Evolutionary conservation across 2,888 invertebrate species (phyloP).

Genomic region (Tenthredo notha): DNA sequence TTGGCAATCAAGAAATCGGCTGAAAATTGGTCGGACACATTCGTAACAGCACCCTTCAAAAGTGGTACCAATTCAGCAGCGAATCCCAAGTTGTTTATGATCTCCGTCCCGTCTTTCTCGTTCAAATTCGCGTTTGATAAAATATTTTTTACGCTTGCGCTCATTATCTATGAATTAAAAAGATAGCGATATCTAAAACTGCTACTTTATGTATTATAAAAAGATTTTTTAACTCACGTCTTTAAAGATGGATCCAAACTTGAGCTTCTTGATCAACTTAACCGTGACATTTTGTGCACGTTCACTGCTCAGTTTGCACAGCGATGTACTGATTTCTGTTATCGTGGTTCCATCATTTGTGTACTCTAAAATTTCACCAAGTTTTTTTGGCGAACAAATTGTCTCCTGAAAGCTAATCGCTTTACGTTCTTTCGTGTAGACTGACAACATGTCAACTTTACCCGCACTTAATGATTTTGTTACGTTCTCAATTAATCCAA

Average conservation of each 20-base stretch:
- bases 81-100: conserved; percentile 77
- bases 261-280: conserved; percentile 78
- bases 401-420: conserved; percentile 69
- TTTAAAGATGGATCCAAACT: conserved; percentile 75
- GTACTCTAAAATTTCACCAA: conserved; percentile 70
- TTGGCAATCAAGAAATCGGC: conserved; percentile 19
- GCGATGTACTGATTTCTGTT: conserved; percentile 77
- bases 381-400: conserved; percentile 71
- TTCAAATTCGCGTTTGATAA: conserved; percentile 80
- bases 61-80: conserved; percentile 79
- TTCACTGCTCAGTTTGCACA: conserved; percentile 79
- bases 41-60: conserved; percentile 70
- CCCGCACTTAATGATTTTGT: conserved; percentile 66
- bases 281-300: conserved; percentile 77
- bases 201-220: not conserved
- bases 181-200: not conserved
- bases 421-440: conserved; percentile 70
- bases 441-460: conserved; percentile 73
- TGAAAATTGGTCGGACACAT: conserved; percentile 22
- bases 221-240: conserved; percentile 62
- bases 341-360: conserved; percentile 63
- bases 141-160: conserved; percentile 78
- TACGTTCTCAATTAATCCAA: conserved; percentile 66
- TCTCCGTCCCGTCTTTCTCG: conserved; percentile 77
- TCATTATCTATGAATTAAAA: conserved; percentile 76